Evolutionary conservation across 2,113 vertebrate species (phyloP), one percentile per base, ranked within the genome.

Genomic region (Corythornis cristatus): DNA sequence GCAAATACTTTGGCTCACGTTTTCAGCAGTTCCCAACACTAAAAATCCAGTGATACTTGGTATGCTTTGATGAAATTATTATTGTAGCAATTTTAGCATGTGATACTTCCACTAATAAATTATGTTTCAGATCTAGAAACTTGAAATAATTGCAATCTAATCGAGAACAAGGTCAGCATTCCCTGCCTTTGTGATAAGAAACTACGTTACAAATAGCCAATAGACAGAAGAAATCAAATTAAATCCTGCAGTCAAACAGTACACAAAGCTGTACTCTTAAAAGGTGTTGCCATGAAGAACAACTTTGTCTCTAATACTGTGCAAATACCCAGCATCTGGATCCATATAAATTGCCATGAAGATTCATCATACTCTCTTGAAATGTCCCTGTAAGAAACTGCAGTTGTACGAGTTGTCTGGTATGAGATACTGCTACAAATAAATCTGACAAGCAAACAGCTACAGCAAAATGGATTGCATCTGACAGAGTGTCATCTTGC

Each of bases 381-480:
- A 88, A 56, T 2, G 19, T 64, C 66, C 79, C 53, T 73, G 50
- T 20, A 89, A 93, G 91, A 26, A 76, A 42, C 64, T 33, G 72
- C 87, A 56, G 50, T 29, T 65, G 90, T 28, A 78, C 2, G 23
- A 75, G 46, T 66, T 88, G 96, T 68, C 88, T 86, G 71, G 21
- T 29, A 2, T 93, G 94, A 97, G 90, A 74, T 62, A 81, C 37
- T 15, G 84, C 93, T 37, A 31, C 85, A 64, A 87, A 94, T 91
- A 94, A 96, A 94, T 60, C 58, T 91, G 96, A 76, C 93, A 79
- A 29, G 84, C 53, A 84, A 71, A 82, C 61, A 76, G 83, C 84
- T 61, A 48, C 43, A 10, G 80, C 33, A 84, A 18, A 64, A 93
- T 54, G 76, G 78, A 83, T 65, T 65, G 93, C 50, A 58, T 83